Evolutionary conservation across 1,140 invertebrate genomes (phyloP), one percentile per base, ranked within the genome.

Genomic region (Bombyx mandarina): DNA sequence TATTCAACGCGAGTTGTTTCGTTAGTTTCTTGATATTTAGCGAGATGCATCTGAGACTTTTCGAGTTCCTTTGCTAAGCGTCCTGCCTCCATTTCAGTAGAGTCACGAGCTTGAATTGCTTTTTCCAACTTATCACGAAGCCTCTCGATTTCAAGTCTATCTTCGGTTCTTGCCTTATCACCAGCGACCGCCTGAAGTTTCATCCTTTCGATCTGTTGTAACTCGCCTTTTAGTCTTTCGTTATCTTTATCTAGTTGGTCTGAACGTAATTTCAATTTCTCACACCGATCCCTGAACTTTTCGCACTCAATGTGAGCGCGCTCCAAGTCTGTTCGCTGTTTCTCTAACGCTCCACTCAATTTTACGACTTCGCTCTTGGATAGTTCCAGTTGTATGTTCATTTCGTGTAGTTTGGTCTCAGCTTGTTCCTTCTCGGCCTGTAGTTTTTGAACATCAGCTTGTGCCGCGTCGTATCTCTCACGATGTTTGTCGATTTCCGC

Each of bases 91-190:
- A 95, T 88, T 88, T 96, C 95, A 8, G 94, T 94, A 50, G 94
- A 92, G 77, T 95, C 94, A 66, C 93, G 89, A 5, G 93, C 92
- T 64, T 92, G 91, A 44, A 93, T 92, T 6, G 94, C 92, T 85
- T 97, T 97, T 68, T 97, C 95, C 53, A 96, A 83, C 83, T 95
- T 95, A 63, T 97, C 95, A 70, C 94, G 91, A 57, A 96, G 82
- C 63, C 95, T 90, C 77, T 97, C 95, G 44, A 96, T 91, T 83
- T 97, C 95, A 52, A 91, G 68, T 46, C 90, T 78, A 67, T 91
- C 90, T 68, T 91, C 90, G 44, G 90, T 89, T 60, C 90, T 82
- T 3, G 90, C 86, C 65, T 91, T 92, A 57, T 92, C 92, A 45
- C 90, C 90, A 51, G 89, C 89, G 8, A 90, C 85, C 0, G 91